These are phyloP conservation scores for Sebastes matsubarae DNA, from an alignment of 2,797 vertebrate species.

Conservation along the genomic window DNA sequence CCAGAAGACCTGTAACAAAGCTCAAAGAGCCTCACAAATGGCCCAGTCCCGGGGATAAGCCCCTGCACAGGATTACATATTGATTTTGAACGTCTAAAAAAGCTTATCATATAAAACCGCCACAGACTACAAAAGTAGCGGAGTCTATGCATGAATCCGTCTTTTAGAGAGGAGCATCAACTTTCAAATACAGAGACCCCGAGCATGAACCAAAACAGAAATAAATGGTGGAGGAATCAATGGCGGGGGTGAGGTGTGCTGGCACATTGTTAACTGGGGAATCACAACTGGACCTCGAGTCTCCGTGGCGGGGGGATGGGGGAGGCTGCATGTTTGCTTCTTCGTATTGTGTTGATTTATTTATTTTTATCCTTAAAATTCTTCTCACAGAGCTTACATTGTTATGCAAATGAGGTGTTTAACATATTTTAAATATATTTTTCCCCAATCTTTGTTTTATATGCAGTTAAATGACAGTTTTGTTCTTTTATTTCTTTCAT, in stretches of 20 bases:
- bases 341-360: conserved; percentile 1
- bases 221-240: conserved; percentile 80
- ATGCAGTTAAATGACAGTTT: neutral
- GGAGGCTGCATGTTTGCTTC: neutral
- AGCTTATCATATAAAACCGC: conserved; percentile 94
- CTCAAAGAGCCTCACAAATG: conserved; percentile 97
- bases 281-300: conserved; percentile 5
- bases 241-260: conserved; percentile 80
- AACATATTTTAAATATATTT: neutral
- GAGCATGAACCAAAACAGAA: conserved; percentile 69
- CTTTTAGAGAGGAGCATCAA: conserved; percentile 86
- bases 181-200: conserved; percentile 87
- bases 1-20: conserved; percentile 91
- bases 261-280: conserved; percentile 44
- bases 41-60: conserved; percentile 93
- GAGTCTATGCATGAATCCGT: conserved; percentile 91
- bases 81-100: conserved; percentile 94
- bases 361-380: neutral
- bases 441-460: neutral
- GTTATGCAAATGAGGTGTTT: neutral
- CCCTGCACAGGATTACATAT: conserved; percentile 98
- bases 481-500: neutral
- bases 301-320: neutral
- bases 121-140: conserved; percentile 86
- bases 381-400: neutral